Conservation (phyloP, 2,888 invertebrate species). For the Coleophora deauratella region DNA sequence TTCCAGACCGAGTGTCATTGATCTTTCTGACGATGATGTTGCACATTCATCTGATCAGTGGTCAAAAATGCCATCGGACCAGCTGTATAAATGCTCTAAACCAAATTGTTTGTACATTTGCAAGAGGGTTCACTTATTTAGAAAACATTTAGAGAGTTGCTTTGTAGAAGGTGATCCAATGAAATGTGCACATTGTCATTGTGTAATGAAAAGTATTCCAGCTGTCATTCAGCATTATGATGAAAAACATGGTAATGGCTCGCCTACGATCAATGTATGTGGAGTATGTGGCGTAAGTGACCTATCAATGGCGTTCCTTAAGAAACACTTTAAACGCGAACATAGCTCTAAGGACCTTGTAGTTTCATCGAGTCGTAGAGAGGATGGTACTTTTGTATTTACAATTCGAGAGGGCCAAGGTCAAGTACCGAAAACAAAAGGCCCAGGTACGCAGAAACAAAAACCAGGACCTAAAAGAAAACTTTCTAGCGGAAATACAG, state of each 20-base stretch:
- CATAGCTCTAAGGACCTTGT: slow-evolving; percentile 22
- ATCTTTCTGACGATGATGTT: slow-evolving; percentile 32
- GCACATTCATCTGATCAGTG: not conserved
- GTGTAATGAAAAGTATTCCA: slow-evolving; percentile 10
- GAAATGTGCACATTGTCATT: slow-evolving; percentile 24
- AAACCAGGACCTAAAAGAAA: slow-evolving; percentile 21
- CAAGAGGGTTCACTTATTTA: too few relatives aligned
- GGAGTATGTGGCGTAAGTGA: slow-evolving; percentile 24
- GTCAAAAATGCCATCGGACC: too few relatives aligned
- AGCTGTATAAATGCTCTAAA: slow-evolving; percentile 33
- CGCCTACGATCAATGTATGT: slow-evolving; percentile 18
- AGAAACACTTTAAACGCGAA: slow-evolving; percentile 25
- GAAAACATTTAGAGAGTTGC: too few relatives aligned
- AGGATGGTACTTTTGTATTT: not conserved
- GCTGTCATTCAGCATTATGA: slow-evolving; percentile 33
- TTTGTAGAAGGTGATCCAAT: slow-evolving; percentile 4
- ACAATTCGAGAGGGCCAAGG: slow-evolving; percentile 2
- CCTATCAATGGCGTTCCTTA: slow-evolving; percentile 13
- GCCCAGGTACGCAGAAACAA: too few relatives aligned
- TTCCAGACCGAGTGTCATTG: slow-evolving; percentile 21
- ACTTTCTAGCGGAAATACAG: slow-evolving; percentile 12
- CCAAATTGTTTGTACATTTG: too few relatives aligned
- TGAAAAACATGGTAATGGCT: slow-evolving; percentile 9
- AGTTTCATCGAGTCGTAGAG: not conserved
- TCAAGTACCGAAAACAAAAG: not conserved